Conservation (phyloP, 2,113 vertebrate genomes). For the Chaetura pelagica region DNA sequence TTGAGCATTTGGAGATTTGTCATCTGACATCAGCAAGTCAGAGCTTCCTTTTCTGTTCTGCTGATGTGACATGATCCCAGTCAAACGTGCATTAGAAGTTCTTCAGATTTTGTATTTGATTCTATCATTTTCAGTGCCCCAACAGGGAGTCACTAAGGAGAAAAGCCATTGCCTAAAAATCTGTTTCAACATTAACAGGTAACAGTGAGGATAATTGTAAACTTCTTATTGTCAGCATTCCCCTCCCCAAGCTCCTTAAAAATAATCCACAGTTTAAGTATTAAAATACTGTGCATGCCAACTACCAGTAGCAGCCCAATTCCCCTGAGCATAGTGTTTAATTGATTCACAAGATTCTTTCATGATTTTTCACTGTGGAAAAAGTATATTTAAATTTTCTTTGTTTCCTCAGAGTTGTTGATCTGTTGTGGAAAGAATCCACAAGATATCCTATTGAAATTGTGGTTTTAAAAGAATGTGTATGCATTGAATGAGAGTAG, state of each 20-base stretch:
- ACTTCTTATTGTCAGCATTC: background rate
- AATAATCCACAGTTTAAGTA: background rate
- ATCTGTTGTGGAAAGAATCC: background rate
- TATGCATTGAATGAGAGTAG: background rate
- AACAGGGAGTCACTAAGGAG: background rate
- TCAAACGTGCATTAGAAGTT: background rate
- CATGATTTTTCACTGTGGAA: background rate
- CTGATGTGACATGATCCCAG: background rate
- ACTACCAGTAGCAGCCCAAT: background rate
- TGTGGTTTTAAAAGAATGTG: background rate
- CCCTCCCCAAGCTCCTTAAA: background rate
- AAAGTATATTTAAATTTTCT: background rate
- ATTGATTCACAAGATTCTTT: background rate
- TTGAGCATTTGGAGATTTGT: slow-evolving; percentile 4
- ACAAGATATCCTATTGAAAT: background rate
- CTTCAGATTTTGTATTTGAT: background rate
- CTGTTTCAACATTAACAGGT: background rate
- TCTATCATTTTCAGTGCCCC: background rate
- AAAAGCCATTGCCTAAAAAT: background rate
- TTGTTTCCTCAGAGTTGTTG: background rate
- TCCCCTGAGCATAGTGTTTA: background rate
- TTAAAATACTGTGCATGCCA: background rate
- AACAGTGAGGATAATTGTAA: background rate
- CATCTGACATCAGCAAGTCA: background rate
- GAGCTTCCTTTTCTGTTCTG: background rate